Base-by-base conservation (phyloP, 2,113 vertebrate species). In the Gasterosteus nipponicus region DNA sequence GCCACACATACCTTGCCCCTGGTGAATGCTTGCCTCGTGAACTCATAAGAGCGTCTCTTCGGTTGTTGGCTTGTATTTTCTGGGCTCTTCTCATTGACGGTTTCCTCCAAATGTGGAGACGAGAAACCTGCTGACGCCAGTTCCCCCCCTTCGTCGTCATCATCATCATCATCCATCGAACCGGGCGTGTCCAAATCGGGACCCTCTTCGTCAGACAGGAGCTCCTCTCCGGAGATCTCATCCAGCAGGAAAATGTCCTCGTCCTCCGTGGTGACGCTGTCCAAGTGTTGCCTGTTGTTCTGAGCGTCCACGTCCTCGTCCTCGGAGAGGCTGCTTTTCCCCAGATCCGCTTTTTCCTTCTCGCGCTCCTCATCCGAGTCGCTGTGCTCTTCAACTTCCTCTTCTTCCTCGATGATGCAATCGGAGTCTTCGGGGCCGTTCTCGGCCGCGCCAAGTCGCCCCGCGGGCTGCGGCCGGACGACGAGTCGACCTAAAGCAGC, bases 11-110 rank as follows among this genome's bases (percentile, higher is more conserved):
- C 97, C 95, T 97, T 98, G 88, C 97, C 97, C 90, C 93, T 95
- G 53, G 96, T 97, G 89, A 98, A 98, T 65, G 86, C 89, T 64
- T 92, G 63, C 84, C 91, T 97, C 90, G 85, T 96, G 89, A 98
- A 98, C 35, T 94, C 92, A 89, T 97, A 98, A 56, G 92, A 82
- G 53, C 87, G 75, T 75, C 82, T 91, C 64, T 82, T 83, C 16
- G 53, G 67, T 10, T 75, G 81, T 26, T 71, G 82, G 38, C 0
- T 73, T 66, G 73, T 70, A 49, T 68, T 89, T 78, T 85, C 80
- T 1, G 35, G 19, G 84, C 58, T 69, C 61, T 84, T 90, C 85
- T 79, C 78, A 78, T 26, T 77, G 15, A 54, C 14, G 7, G 29
- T 6, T 2, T 81, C 84, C 38, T 90, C 70, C 39, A 39, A 18